Evolutionary conservation across 2,888 invertebrate genomes (phyloP).

Genomic region (Autographa pulchrina): DNA sequence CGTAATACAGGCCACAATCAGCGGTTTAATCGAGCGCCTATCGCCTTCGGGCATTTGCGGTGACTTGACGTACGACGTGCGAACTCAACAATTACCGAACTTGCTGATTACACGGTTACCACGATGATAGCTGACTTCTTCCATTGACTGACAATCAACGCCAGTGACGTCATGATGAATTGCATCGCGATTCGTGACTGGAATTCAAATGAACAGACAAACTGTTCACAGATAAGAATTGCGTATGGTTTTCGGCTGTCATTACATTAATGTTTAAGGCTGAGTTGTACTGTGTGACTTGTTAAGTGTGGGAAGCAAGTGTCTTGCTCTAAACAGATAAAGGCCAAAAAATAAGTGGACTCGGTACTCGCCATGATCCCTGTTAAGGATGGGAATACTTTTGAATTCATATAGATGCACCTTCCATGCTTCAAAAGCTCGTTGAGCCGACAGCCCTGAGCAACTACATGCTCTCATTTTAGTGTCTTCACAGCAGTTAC

Average conservation of each 20-base stretch:
- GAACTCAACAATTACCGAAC: conserved; percentile 77
- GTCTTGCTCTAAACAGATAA: not conserved
- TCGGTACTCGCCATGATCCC: too few relatives aligned
- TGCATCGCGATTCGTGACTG: conserved; percentile 19
- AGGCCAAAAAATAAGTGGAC: too few relatives aligned
- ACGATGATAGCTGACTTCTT: conserved; percentile 42
- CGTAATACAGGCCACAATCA: conserved; percentile 57
- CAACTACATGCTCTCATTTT: too few relatives aligned
- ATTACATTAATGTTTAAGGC: not conserved
- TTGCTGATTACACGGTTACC: conserved; percentile 61
- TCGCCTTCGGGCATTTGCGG: conserved; percentile 64
- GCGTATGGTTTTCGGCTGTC: not conserved
- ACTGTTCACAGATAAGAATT: not conserved
- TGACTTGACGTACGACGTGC: conserved; percentile 77
- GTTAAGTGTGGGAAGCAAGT: not conserved
- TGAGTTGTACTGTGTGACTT: not conserved
- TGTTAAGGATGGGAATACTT: too few relatives aligned
- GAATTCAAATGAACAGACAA: conserved; percentile 27
- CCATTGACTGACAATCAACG: conserved; percentile 51
- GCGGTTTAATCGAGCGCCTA: conserved; percentile 61
- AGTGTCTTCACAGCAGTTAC: too few relatives aligned
- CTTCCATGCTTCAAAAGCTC: too few relatives aligned
- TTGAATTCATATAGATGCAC: too few relatives aligned
- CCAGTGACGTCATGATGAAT: conserved; percentile 23
- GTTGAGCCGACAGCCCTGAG: too few relatives aligned